These are phyloP conservation scores for Penelope pileata DNA, from an alignment of 2,113 vertebrate genomes.

Conservation along the genomic window DNA sequence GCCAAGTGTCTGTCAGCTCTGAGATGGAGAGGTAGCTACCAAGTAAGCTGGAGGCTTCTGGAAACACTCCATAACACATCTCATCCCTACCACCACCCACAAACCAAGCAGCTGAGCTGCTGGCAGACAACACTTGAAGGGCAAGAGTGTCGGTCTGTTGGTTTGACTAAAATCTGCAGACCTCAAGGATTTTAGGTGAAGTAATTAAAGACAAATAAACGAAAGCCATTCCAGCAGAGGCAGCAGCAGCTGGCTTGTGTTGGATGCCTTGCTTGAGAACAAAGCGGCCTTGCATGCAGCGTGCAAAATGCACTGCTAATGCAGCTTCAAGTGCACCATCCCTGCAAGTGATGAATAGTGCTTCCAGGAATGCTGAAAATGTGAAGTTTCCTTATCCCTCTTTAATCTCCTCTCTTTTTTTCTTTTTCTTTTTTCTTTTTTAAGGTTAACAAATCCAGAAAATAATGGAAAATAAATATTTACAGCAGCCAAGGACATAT, in stretches of 20 bases:
- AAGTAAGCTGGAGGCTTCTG: background rate
- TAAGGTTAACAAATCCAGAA: background rate
- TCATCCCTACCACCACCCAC: background rate
- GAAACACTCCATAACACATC: background rate
- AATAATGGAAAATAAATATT: background rate
- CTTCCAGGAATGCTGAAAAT: background rate
- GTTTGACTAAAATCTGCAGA: background rate
- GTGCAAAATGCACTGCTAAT: rapidly evolving
- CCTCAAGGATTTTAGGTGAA: background rate
- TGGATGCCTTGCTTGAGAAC: background rate
- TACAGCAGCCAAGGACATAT: background rate
- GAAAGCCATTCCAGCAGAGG: background rate
- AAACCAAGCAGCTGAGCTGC: background rate
- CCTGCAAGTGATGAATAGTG: rapidly evolving
- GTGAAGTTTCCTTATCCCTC: background rate
- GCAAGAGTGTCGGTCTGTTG: background rate
- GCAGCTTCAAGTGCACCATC: background rate
- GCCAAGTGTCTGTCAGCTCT: background rate
- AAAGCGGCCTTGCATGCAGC: background rate
- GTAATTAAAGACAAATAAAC: background rate
- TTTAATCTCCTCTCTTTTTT: background rate
- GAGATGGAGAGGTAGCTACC: background rate
- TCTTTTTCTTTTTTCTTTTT: background rate
- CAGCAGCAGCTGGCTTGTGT: background rate
- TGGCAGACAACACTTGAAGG: background rate